Evolutionary conservation across 2,797 vertebrate genomes (phyloP), one percentile per base, ranked within the genome.

Genomic region (Scolopax rusticola): DNA sequence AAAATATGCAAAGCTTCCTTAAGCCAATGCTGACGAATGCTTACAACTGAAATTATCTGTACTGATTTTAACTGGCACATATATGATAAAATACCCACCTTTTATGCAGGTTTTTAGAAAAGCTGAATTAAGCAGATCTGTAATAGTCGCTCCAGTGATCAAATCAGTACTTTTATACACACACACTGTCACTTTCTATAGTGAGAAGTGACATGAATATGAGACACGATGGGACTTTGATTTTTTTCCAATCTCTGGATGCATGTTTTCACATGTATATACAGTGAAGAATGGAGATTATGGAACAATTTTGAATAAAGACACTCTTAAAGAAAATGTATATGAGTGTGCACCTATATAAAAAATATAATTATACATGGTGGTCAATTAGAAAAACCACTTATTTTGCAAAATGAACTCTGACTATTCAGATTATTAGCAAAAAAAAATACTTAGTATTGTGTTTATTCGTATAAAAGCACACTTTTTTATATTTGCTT

Each of bases 351-450:
- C 2, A 30, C 4, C 48, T 80, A 45, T 41, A 70, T 64, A 77
- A 90, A 48, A 94, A 92, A 76, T 64, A 54, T 78, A 93, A 95
- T 91, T 85, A 76, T 21, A 36, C 9, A 50, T 53, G 25, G 8
- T 87, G 81, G 33, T 60, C 40, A 69, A 79, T 91, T 94, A 87
- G 48, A 89, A 45, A 94, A 95, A 84, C 54, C 70, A 79, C 80
- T 59, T 84, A 64, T 74, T 93, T 89, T 80, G 60, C 56, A 92
- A 96, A 94, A 83, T 70, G 73, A 67, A 83, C 79, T 76, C 64
- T 57, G 25, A 20, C 9, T 77, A 74, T 89, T 83, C 15, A 56
- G 27, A 77, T 65, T 41, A 69, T 83, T 71, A 74, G 18, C 32
- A 79, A 64, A 93, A 90, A 77, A 12, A 60, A 76, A 12, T 12